A percentile compares a stretch with the other conserved stretches of the same genome.
These are phyloP conservation scores for Pasiphila rectangulata DNA, from an alignment of 2,888 invertebrate genomes.

Conservation along the genomic window DNA sequence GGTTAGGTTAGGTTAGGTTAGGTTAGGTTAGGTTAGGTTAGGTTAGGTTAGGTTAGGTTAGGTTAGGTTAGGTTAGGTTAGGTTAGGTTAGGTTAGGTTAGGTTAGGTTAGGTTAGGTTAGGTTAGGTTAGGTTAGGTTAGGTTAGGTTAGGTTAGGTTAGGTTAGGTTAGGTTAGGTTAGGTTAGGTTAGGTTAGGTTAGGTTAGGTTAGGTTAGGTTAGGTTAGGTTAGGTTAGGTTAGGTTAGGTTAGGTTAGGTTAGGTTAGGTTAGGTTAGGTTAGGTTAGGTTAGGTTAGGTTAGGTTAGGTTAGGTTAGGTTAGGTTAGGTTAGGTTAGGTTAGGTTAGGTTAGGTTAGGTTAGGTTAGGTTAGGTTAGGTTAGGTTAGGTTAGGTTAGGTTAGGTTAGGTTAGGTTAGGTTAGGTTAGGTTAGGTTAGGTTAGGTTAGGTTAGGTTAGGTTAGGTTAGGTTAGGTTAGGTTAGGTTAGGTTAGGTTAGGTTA, in stretches of 20 bases:
- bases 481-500: constrained; percentile 27
- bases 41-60: constrained; percentile 28
- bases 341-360: constrained; percentile 30
- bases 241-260: constrained; percentile 28
- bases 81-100: constrained; percentile 35
- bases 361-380: constrained; percentile 30
- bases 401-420: constrained; percentile 23
- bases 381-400: constrained; percentile 25
- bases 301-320: constrained; percentile 33
- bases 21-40: constrained; percentile 28
- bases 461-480: constrained; percentile 27
- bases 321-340: constrained; percentile 28
- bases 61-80: constrained; percentile 30
- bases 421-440: constrained; percentile 29
- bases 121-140: constrained; percentile 30
- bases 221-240: constrained; percentile 26
- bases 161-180: constrained; percentile 25
- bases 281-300: constrained; percentile 35
- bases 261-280: constrained; percentile 29
- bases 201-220: constrained; percentile 26
- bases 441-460: constrained; percentile 14
- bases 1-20: constrained; percentile 22
- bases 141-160: constrained; percentile 29
- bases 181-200: constrained; percentile 25
- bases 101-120: constrained; percentile 35